Evolutionary conservation across 2,797 vertebrate genomes (phyloP).

Genomic region (Nothura maculosa): DNA sequence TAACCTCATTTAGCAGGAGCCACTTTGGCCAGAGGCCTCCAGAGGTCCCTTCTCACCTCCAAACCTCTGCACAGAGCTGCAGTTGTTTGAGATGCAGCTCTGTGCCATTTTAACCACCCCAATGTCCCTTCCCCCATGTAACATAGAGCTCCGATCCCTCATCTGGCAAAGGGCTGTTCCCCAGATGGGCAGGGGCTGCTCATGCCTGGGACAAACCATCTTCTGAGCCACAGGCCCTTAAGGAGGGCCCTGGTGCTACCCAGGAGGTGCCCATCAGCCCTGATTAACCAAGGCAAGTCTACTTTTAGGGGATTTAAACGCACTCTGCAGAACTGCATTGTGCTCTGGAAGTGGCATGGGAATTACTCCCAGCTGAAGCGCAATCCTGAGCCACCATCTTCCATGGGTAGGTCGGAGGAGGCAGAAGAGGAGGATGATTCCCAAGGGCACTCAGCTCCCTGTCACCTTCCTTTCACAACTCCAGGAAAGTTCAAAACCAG

Average conservation of each 20-base stretch:
- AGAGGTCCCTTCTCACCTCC: too few species aligned
- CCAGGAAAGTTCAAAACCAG: too few species aligned
- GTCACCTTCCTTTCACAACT: too few species aligned
- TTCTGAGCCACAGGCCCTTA: not conserved
- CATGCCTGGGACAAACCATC: rapidly evolving
- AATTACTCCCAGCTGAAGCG: not conserved
- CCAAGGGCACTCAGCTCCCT: too few species aligned
- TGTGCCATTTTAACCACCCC: rapidly evolving
- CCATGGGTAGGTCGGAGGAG: too few species aligned
- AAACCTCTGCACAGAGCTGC: too few species aligned
- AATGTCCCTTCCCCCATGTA: not conserved
- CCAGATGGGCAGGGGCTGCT: not conserved
- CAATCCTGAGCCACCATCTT: too few species aligned
- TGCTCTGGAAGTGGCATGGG: not conserved
- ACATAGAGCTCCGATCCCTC: rapidly evolving
- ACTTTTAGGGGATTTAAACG: rapidly evolving
- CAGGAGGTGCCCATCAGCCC: not conserved
- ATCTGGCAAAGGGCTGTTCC: not conserved
- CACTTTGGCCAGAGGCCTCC: too few species aligned
- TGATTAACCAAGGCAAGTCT: rapidly evolving
- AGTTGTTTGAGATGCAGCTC: not conserved
- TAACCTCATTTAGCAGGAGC: rapidly evolving
- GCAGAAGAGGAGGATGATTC: too few species aligned
- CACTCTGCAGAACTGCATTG: rapidly evolving
- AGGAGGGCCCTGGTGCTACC: rapidly evolving